Evolutionary conservation across 2,113 vertebrate species (phyloP).

Genomic region (Micronisus gabar): DNA sequence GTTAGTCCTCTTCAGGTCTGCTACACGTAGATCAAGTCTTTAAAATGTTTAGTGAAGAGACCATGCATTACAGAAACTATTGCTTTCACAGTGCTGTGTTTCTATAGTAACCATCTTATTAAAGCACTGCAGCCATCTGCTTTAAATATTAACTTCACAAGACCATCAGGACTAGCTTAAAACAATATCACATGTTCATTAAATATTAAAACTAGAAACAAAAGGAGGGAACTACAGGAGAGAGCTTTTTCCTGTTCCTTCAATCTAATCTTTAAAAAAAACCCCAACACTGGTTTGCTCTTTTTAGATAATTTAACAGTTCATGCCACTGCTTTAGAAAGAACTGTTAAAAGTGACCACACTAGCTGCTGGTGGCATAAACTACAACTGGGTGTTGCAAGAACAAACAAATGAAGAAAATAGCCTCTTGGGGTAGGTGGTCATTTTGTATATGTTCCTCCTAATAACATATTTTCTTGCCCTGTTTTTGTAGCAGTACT

Average conservation of each 20-base stretch:
- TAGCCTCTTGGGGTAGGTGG: neutral
- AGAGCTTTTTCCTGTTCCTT: neutral
- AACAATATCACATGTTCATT: constrained; percentile 75
- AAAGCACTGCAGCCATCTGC: constrained; percentile 82
- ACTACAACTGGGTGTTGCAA: neutral
- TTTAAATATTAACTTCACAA: constrained; percentile 83
- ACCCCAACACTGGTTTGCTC: neutral
- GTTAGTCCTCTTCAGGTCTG: neutral
- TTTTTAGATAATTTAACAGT: neutral
- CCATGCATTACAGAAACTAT: constrained; percentile 75
- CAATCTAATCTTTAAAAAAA: neutral
- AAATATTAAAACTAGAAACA: constrained; percentile 75
- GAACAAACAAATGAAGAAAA: neutral
- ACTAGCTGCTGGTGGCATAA: neutral
- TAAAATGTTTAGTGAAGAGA: constrained; percentile 67
- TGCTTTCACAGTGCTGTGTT: constrained; percentile 77
- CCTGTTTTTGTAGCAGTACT: neutral
- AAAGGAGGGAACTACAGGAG: constrained; percentile 24
- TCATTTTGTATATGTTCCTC: neutral
- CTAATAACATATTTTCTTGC: neutral
- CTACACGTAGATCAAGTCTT: constrained; percentile 70
- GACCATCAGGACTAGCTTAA: constrained; percentile 58
- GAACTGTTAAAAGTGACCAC: neutral
- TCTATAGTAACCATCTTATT: constrained; percentile 83
- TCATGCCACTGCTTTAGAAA: neutral